Conservation (phyloP, 2,797 vertebrate genomes). For the Leptatherina wallacei region DNA sequence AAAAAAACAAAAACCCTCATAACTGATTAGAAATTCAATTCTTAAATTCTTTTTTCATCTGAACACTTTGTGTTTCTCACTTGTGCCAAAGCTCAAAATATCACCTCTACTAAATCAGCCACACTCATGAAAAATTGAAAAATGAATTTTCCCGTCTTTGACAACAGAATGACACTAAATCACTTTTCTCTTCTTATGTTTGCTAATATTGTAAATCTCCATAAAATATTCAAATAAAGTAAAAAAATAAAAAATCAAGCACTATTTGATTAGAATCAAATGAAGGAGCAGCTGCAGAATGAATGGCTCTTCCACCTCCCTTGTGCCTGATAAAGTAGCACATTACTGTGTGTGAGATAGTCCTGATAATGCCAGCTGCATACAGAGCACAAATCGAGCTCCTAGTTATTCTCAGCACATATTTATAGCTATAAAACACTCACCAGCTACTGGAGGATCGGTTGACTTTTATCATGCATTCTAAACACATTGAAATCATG, state of each 20-base stretch:
- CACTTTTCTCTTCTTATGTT: neutral
- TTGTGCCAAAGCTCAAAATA: conserved; percentile 1
- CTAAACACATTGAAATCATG: conserved; percentile 37
- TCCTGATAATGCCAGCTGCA: conserved; percentile 51
- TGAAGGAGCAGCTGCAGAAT: conserved; percentile 35
- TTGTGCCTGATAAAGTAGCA: conserved; percentile 50
- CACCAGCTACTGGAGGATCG: conserved; percentile 37
- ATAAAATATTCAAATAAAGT: conserved; percentile 26
- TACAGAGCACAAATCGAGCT: conserved; percentile 53
- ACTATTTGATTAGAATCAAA: conserved; percentile 43
- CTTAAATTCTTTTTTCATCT: conserved; percentile 1
- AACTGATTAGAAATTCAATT: neutral
- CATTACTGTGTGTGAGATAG: conserved; percentile 49
- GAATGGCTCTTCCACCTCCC: conserved; percentile 34
- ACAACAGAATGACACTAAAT: conserved; percentile 3
- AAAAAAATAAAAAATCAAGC: conserved; percentile 16
- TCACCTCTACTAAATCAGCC: neutral
- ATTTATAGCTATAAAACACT: conserved; percentile 51
- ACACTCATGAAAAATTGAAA: neutral
- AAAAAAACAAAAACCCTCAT: no score
- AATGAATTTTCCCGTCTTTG: neutral
- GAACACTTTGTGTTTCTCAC: neutral
- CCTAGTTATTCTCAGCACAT: conserved; percentile 63
- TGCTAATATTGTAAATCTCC: conserved; percentile 4
- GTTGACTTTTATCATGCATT: conserved; percentile 48